Evolutionary conservation across 2,797 vertebrate species (phyloP).

Genomic region (Clarias pachynema): DNA sequence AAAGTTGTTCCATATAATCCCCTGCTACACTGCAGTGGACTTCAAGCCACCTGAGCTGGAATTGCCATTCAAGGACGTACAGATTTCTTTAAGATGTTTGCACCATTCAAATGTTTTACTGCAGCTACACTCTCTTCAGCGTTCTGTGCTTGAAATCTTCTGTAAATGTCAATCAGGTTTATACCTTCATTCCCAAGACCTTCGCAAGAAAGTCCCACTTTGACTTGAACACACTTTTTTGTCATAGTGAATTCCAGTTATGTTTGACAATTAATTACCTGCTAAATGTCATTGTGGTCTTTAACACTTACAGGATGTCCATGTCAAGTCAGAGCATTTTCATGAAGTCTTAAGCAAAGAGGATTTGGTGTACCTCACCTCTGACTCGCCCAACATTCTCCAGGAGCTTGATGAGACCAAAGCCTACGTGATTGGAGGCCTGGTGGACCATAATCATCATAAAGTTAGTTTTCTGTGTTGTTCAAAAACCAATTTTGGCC

Average conservation of each 20-base stretch:
- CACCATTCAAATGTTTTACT: too few relatives aligned
- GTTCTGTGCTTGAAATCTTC: too few relatives aligned
- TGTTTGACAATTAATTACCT: background rate
- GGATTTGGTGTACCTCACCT: slow-evolving; percentile 92
- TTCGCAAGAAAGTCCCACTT: too few relatives aligned
- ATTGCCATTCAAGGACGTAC: too few relatives aligned
- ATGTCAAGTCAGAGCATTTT: slow-evolving; percentile 85
- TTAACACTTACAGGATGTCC: slow-evolving; percentile 81
- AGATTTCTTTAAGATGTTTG: too few relatives aligned
- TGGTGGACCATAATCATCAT: slow-evolving; percentile 98
- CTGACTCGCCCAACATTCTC: slow-evolving; percentile 91
- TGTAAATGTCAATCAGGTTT: too few relatives aligned
- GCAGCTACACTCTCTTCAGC: too few relatives aligned
- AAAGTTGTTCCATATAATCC: too few relatives aligned
- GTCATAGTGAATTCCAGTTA: background rate
- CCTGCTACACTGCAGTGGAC: too few relatives aligned
- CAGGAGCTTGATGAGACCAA: slow-evolving; percentile 87
- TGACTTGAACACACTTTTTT: background rate
- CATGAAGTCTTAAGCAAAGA: slow-evolving; percentile 83
- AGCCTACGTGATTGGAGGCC: slow-evolving; percentile 95
- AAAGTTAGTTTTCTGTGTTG: slow-evolving; percentile 77
- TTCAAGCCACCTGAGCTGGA: too few relatives aligned
- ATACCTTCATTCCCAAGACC: too few relatives aligned
- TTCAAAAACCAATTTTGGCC: too few relatives aligned
- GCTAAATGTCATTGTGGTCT: background rate